Evolutionary conservation across 1,140 invertebrate genomes (phyloP).

Genomic region (Brachionus asplanchnoidis): DNA sequence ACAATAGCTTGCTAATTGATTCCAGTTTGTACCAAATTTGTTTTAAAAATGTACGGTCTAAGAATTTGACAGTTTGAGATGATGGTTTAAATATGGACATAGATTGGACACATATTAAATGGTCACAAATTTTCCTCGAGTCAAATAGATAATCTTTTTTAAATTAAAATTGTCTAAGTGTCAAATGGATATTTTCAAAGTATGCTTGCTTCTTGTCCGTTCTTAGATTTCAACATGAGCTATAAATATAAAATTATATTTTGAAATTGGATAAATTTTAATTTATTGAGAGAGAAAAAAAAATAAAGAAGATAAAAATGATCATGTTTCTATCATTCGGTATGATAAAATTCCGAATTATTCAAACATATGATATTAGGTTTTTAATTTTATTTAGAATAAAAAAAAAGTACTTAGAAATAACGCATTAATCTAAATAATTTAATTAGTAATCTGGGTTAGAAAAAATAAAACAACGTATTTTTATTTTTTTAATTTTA

Average conservation of each 20-base stretch:
- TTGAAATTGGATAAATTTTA: background rate
- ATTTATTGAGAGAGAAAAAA: background rate
- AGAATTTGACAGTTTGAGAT: background rate
- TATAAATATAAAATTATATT: background rate
- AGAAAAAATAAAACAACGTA: background rate
- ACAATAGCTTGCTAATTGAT: background rate
- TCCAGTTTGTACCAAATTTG: background rate
- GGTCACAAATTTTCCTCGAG: background rate
- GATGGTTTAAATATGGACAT: background rate
- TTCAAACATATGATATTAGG: background rate
- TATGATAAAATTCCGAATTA: background rate
- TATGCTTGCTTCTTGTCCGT: background rate
- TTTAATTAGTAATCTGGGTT: background rate
- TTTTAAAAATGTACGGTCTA: background rate
- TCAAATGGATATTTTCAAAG: background rate
- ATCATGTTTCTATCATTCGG: slow-evolving; percentile 13
- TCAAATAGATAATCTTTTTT: background rate
- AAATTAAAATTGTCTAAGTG: background rate
- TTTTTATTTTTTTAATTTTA: background rate
- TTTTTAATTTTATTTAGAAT: background rate
- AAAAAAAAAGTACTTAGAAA: background rate
- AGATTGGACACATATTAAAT: background rate
- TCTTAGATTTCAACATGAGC: background rate
- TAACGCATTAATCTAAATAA: background rate
- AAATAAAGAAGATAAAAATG: background rate